Evolutionary conservation across 2,113 vertebrate species (phyloP).

Genomic region (Myiopsitta monachus): DNA sequence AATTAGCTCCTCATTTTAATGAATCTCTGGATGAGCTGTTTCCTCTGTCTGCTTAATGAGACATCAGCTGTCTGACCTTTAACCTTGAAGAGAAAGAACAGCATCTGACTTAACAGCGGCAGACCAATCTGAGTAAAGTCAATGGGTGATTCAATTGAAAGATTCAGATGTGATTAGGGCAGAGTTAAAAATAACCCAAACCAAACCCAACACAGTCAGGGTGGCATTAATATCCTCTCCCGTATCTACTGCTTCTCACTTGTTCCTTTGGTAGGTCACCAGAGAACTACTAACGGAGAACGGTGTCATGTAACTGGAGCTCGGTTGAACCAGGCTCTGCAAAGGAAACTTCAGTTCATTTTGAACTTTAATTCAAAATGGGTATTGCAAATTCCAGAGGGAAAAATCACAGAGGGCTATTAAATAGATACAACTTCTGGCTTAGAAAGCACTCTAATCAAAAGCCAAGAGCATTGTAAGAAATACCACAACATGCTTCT

Average conservation of each 20-base stretch:
- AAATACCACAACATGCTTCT: not conserved
- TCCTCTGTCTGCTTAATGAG: not conserved
- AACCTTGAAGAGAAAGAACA: not conserved
- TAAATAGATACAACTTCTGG: not conserved
- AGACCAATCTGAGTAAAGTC: not conserved
- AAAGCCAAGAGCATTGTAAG: not conserved
- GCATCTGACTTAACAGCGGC: not conserved
- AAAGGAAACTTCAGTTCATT: not conserved
- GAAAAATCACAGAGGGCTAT: not conserved
- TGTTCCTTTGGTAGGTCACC: not conserved
- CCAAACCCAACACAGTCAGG: not conserved
- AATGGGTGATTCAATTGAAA: not conserved
- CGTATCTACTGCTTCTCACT: not conserved
- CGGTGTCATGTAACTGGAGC: not conserved
- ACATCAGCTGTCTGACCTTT: not conserved
- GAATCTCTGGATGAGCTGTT: not conserved
- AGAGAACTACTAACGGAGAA: not conserved
- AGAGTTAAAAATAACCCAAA: not conserved
- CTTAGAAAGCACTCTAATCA: not conserved
- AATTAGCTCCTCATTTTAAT: slow-evolving; percentile 15
- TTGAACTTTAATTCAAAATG: not conserved
- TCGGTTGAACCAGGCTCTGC: not conserved
- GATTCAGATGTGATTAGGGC: not conserved
- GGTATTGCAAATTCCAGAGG: rapidly evolving
- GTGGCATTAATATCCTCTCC: not conserved